These are phyloP conservation scores for Apoda limacodes DNA, from an alignment of 2,888 invertebrate species.

Conservation along the genomic window DNA sequence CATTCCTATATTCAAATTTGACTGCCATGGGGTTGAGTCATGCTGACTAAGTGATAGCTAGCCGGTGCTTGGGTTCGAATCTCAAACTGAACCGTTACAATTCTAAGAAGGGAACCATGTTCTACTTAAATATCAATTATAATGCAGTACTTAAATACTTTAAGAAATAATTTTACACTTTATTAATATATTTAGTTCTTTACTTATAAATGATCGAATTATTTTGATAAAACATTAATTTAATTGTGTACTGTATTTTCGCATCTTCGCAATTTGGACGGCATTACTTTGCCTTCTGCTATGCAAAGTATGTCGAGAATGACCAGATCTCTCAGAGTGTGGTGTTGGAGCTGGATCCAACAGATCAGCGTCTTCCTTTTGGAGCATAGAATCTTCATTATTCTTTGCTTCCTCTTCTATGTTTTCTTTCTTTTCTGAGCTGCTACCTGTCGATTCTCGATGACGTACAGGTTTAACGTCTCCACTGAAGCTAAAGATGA, in stretches of 20 bases:
- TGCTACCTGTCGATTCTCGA: constrained; percentile 41
- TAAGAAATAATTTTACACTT: too few relatives aligned
- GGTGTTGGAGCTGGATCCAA: constrained; percentile 39
- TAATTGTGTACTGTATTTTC: constrained; percentile 37
- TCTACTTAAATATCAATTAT: too few relatives aligned
- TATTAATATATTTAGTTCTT: too few relatives aligned
- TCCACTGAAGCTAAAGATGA: constrained; percentile 77
- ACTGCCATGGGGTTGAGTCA: too few relatives aligned
- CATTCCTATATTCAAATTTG: too few relatives aligned
- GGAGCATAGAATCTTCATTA: constrained; percentile 28
- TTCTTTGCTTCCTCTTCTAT: constrained; percentile 30
- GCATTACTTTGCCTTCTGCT: constrained; percentile 56
- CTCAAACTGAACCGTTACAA: too few relatives aligned
- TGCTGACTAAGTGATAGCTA: too few relatives aligned
- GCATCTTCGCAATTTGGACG: constrained; percentile 47
- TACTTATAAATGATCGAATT: too few relatives aligned
- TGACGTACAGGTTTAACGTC: constrained; percentile 76
- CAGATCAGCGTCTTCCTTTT: constrained; percentile 28
- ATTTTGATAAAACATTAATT: too few relatives aligned
- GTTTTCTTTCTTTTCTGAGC: constrained; percentile 37
- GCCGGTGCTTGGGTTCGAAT: too few relatives aligned
- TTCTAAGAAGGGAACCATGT: too few relatives aligned
- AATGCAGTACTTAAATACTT: too few relatives aligned
- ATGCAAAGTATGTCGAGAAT: constrained; percentile 48
- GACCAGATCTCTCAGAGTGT: constrained; percentile 41